Percentiles rank a stretch among this genome's conserved stretches.
phyloP scores from a whole-genome alignment of 2,113 vertebrate genomes.

The Prochilodus magdalenae region DNA sequence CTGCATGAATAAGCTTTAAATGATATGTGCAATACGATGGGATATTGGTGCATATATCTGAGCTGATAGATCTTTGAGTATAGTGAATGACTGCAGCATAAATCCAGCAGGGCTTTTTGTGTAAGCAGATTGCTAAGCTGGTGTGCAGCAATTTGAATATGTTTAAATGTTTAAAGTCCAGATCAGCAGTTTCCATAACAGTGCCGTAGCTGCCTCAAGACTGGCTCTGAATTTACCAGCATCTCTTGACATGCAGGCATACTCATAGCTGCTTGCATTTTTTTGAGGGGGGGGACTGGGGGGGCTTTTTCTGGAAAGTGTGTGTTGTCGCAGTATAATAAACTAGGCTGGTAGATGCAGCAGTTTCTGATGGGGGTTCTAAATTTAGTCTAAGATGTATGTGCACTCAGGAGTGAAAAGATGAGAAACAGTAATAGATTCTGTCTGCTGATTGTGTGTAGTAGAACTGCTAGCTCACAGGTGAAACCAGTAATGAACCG shows the following conservation, averaged over 20 bases:
- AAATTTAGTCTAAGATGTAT: neutral
- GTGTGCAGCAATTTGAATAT: neutral
- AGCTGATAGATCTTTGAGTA: neutral
- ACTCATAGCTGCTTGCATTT: neutral
- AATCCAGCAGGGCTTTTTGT: neutral
- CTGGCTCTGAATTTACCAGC: neutral
- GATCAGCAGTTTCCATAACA: neutral
- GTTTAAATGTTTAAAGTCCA: neutral
- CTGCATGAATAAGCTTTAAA: neutral
- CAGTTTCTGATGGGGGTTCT: neutral
- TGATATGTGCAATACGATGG: neutral
- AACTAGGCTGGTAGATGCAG: constrained; percentile 9
- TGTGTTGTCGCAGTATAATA: neutral
- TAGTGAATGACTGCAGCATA: neutral
- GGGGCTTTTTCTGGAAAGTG: neutral
- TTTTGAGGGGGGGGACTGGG: too few species aligned
- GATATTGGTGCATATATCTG: neutral
- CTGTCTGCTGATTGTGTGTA: neutral
- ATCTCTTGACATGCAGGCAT: neutral
- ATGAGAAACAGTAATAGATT: neutral
- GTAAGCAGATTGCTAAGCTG: neutral
- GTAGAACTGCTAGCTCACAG: constrained; percentile 29
- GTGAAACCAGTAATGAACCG: constrained; percentile 43
- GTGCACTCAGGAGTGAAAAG: neutral
- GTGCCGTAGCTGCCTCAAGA: neutral